phyloP scores from a whole-genome alignment of 2,113 vertebrate species.

The Polypterus senegalus region DNA sequence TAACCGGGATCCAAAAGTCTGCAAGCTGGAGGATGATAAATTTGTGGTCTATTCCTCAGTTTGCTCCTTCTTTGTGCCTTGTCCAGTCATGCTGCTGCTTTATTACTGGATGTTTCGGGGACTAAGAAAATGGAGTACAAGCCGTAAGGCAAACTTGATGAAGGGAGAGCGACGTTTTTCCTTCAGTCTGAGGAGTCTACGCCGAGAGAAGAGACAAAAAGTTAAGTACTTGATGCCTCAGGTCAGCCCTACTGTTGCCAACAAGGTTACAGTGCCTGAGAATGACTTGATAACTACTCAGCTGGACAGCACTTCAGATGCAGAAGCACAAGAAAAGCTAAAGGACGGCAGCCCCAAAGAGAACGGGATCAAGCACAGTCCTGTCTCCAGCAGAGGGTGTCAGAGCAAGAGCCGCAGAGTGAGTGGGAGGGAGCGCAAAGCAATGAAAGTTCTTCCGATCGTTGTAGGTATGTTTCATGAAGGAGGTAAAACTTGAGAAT shows the following conservation, averaged over 20 bases:
- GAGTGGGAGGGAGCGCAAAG: conserved; percentile 47
- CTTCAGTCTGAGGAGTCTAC: conserved; percentile 25
- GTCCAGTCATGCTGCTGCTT: conserved; percentile 50
- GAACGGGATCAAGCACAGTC: conserved; percentile 26
- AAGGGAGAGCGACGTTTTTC: conserved; percentile 25
- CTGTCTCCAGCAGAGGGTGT: conserved; percentile 11
- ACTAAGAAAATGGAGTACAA: conserved; percentile 40
- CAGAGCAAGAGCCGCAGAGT: conserved; percentile 44
- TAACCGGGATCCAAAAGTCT: conserved; percentile 32
- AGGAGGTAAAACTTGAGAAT: not conserved
- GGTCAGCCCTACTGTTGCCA: conserved; percentile 22
- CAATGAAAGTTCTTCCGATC: conserved; percentile 51
- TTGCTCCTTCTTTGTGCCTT: conserved; percentile 58
- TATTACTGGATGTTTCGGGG: conserved; percentile 56
- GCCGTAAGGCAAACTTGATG: conserved; percentile 26
- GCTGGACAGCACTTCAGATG: conserved; percentile 39
- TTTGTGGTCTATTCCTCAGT: conserved; percentile 55
- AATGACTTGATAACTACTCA: conserved; percentile 38
- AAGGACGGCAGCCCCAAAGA: conserved; percentile 14
- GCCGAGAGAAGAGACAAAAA: conserved; percentile 23
- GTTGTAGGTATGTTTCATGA: conserved; percentile 44
- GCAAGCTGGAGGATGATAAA: conserved; percentile 47
- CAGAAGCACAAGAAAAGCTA: conserved; percentile 26
- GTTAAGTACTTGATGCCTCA: conserved; percentile 24
- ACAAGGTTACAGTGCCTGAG: conserved; percentile 8